Evolutionary conservation across 2,888 invertebrate genomes (phyloP).

Genomic region (Sthenelais limicola): DNA sequence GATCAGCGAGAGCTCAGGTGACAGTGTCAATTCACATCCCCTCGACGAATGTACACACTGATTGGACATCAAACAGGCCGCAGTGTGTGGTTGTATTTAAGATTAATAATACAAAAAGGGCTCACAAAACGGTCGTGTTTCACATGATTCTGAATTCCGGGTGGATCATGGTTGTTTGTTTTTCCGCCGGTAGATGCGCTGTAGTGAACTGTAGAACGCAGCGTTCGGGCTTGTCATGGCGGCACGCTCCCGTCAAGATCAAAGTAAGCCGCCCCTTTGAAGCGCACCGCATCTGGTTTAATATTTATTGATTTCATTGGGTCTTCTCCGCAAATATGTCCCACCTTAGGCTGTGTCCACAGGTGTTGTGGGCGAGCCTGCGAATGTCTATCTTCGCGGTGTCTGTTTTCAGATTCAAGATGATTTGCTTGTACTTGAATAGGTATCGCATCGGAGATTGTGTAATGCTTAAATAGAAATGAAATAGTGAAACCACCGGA

Average conservation of each 20-base stretch:
- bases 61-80: constrained; percentile 20
- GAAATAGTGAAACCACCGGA: too few species aligned
- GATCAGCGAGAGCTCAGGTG: constrained; percentile 18
- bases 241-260: constrained; percentile 36
- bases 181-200: constrained; percentile 13
- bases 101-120: constrained; percentile 37
- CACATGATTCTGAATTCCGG: constrained; percentile 38
- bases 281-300: constrained; percentile 21
- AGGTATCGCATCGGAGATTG: too few species aligned
- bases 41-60: constrained; percentile 7
- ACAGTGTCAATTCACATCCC: constrained; percentile 33
- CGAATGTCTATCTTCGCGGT: too few species aligned
- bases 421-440: too few species aligned
- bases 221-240: constrained; percentile 3
- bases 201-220: constrained; percentile 1
- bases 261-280: constrained; percentile 28
- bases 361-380: too few species aligned
- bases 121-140: constrained; percentile 37
- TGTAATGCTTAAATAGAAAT: too few species aligned
- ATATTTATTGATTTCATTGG: constrained; percentile 40
- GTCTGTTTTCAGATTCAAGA: too few species aligned
- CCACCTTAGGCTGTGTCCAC: constrained; percentile 12
- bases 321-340: constrained; percentile 35
- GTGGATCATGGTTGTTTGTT: constrained; percentile 25
- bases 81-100: constrained; percentile 32